Conservation (phyloP, 2,113 vertebrate genomes). For the Misgurnus anguillicaudatus region DNA sequence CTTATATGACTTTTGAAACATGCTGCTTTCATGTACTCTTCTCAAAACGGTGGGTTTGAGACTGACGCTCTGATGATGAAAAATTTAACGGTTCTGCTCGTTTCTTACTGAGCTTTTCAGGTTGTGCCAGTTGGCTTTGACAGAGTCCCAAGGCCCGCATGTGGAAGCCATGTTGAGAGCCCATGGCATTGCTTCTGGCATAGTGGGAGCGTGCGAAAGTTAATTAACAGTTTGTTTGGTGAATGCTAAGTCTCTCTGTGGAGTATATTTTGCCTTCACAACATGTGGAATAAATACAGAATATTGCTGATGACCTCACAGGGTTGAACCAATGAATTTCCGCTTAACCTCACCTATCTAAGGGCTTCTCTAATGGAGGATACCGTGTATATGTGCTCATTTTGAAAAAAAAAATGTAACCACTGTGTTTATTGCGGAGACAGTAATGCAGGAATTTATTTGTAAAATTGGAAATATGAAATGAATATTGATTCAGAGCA, state of each 20-base stretch:
- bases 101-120: constrained; percentile 26
- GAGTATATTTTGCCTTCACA: not conserved
- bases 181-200: constrained; percentile 35
- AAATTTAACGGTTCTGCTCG: not conserved
- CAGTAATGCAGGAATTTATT: too few relatives aligned
- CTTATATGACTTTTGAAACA: not conserved
- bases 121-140: constrained; percentile 19
- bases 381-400: not conserved
- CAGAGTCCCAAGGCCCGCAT: constrained; percentile 5
- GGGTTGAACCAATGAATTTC: not conserved
- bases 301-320: not conserved
- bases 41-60: not conserved
- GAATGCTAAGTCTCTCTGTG: not conserved
- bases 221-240: not conserved
- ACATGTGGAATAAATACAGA: too few relatives aligned
- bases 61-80: constrained; percentile 8
- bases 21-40: not conserved
- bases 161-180: constrained; percentile 16
- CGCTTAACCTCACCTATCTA: not conserved
- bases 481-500: too few relatives aligned
- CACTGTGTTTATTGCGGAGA: too few relatives aligned
- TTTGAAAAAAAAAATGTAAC: not conserved
- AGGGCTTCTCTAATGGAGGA: not conserved
- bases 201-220: constrained; percentile 6
- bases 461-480: too few relatives aligned